A percentile compares a stretch with the other conserved stretches of the same genome.
Evolutionary conservation across 2,113 vertebrate genomes (phyloP).

Genomic region (Anoura caudifer): DNA sequence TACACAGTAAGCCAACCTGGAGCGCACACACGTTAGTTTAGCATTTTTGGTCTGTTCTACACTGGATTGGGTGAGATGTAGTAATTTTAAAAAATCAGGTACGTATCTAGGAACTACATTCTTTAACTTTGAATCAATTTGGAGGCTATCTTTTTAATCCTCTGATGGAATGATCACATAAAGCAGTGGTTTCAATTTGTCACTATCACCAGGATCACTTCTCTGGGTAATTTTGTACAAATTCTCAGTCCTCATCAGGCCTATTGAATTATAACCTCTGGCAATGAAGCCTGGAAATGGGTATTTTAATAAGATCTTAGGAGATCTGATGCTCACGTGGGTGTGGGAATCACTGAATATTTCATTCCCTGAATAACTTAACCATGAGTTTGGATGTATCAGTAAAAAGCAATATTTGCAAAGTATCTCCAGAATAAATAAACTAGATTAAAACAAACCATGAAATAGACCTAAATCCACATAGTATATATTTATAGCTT

Average conservation of each 20-base stretch:
- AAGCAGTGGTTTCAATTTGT: neutral
- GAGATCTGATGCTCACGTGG: neutral
- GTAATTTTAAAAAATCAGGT: neutral
- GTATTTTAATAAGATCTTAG: neutral
- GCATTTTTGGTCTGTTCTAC: neutral
- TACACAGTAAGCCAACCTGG: neutral
- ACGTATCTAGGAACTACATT: neutral
- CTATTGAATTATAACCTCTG: neutral
- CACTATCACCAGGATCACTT: neutral
- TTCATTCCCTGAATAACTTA: neutral
- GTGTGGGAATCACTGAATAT: neutral
- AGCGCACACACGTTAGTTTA: neutral
- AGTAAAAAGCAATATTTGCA: neutral
- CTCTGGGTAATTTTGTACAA: neutral
- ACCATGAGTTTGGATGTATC: neutral
- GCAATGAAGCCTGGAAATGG: neutral
- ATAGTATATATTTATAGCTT: neutral
- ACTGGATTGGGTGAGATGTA: neutral
- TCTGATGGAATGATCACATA: neutral
- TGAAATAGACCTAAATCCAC: neutral
- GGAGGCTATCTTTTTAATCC: neutral
- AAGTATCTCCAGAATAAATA: neutral
- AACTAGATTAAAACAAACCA: neutral
- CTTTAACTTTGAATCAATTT: neutral
- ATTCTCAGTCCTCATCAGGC: neutral